These are phyloP conservation scores for Gobius niger DNA, from an alignment of 2,113 vertebrate species.

Conservation along the genomic window DNA sequence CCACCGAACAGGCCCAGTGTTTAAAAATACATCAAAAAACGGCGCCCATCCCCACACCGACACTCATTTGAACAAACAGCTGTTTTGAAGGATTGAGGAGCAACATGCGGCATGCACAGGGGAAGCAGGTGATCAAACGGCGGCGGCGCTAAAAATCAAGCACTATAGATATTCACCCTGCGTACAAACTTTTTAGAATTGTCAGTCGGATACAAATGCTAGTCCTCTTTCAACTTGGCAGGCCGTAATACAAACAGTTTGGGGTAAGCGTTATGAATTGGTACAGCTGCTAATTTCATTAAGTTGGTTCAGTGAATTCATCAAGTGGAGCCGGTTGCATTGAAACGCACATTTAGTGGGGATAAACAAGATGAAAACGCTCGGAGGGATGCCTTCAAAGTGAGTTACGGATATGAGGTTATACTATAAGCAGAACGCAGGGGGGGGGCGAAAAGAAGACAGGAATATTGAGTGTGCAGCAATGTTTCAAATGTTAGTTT, in stretches of 20 bases:
- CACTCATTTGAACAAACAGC: slow-evolving; percentile 32
- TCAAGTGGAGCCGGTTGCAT: slow-evolving; percentile 17
- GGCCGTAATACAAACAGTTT: slow-evolving; percentile 29
- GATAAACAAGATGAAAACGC: slow-evolving; percentile 6
- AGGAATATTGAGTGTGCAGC: slow-evolving; percentile 12
- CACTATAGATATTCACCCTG: slow-evolving; percentile 11
- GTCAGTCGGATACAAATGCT: slow-evolving; percentile 38
- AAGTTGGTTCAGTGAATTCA: slow-evolving; percentile 3
- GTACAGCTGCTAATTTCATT: slow-evolving; percentile 12
- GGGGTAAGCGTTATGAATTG: slow-evolving; percentile 7
- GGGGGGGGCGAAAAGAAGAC: neutral
- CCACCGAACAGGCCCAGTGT: slow-evolving; percentile 13
- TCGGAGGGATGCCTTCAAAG: neutral
- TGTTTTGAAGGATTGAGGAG: slow-evolving; percentile 24
- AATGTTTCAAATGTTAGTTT: slow-evolving; percentile 25
- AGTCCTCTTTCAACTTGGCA: slow-evolving; percentile 28
- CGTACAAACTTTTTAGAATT: slow-evolving; percentile 25
- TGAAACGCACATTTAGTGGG: slow-evolving; percentile 19
- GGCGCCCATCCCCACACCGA: slow-evolving; percentile 30
- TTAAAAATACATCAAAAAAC: slow-evolving; percentile 55
- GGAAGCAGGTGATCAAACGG: slow-evolving; percentile 25
- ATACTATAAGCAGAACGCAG: slow-evolving; percentile 4
- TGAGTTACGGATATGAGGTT: neutral
- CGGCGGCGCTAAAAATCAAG: slow-evolving; percentile 15
- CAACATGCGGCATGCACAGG: slow-evolving; percentile 37